Evolutionary conservation across 2,888 invertebrate genomes (phyloP).

Genomic region (Andrena trimmerana): DNA sequence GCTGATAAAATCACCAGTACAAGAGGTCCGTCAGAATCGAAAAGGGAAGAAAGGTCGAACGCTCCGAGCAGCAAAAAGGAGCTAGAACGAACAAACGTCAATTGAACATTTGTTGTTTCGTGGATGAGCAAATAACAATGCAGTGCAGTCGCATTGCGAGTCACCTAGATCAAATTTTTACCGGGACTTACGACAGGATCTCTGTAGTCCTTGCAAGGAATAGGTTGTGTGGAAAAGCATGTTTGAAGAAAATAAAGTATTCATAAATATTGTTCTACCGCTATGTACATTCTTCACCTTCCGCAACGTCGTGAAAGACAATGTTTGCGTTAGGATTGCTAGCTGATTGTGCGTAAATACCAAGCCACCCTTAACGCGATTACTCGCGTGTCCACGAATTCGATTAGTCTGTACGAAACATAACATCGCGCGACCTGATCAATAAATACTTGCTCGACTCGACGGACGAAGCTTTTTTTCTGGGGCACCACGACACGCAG

Average conservation of each 20-base stretch:
- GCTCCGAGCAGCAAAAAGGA: conserved; percentile 51
- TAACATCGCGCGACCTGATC: not conserved
- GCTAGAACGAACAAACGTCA: conserved; percentile 54
- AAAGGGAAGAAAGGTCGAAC: conserved; percentile 30
- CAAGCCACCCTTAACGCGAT: too few species aligned
- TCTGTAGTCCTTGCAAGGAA: conserved; percentile 27
- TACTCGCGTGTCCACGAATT: not conserved
- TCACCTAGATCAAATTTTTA: conserved; percentile 49
- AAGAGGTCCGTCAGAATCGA: conserved; percentile 10
- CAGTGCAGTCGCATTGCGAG: conserved; percentile 6
- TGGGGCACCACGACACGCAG: not conserved
- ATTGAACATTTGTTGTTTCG: conserved; percentile 44
- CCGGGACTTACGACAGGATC: conserved; percentile 55
- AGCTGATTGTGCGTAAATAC: too few species aligned
- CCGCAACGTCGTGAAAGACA: too few species aligned
- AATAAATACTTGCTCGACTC: conserved; percentile 19
- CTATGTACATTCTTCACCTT: conserved; percentile 19
- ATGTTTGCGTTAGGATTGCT: not conserved
- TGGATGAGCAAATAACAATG: conserved; percentile 12
- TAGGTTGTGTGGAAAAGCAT: conserved; percentile 34
- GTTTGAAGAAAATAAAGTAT: conserved; percentile 54
- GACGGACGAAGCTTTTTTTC: not conserved
- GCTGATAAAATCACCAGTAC: conserved; percentile 5
- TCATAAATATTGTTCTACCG: conserved; percentile 21
- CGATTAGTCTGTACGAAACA: not conserved